Conservation (phyloP, 2,797 vertebrate genomes). For the Pristis pectinata region DNA sequence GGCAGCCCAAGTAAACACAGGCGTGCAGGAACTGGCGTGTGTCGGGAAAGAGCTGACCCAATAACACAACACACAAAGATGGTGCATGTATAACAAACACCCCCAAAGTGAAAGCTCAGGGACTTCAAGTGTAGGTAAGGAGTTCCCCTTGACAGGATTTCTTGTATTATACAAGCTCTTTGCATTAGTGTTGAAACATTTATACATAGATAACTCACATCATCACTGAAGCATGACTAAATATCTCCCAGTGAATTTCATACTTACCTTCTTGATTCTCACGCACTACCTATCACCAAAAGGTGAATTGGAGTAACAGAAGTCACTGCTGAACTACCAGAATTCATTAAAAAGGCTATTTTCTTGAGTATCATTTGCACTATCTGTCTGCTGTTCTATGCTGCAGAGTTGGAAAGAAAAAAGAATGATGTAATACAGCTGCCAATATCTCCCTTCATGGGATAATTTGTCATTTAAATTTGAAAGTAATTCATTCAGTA, state of each 20-base stretch:
- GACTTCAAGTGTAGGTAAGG: too few relatives aligned
- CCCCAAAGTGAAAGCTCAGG: neutral
- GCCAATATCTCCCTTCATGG: neutral
- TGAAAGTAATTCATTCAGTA: neutral
- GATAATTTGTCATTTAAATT: conserved; percentile 3
- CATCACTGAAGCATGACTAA: neutral
- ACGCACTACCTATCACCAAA: neutral
- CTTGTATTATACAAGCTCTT: neutral
- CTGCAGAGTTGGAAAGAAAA: neutral
- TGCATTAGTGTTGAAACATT: neutral
- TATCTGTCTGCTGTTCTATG: neutral
- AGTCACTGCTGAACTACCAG: neutral
- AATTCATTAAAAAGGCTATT: neutral
- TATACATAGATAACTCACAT: neutral
- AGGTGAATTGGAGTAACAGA: neutral
- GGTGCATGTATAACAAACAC: neutral
- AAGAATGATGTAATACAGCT: neutral
- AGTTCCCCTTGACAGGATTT: neutral
- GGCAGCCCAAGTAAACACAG: too few relatives aligned
- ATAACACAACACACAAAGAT: neutral
- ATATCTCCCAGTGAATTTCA: neutral
- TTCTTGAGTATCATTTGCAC: neutral
- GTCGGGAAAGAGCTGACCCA: neutral
- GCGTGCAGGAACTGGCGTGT: too few relatives aligned
- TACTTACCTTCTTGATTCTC: neutral